These are phyloP conservation scores for Cheiracanthium punctorium DNA, from an alignment of 2,888 invertebrate genomes.

Conservation along the genomic window DNA sequence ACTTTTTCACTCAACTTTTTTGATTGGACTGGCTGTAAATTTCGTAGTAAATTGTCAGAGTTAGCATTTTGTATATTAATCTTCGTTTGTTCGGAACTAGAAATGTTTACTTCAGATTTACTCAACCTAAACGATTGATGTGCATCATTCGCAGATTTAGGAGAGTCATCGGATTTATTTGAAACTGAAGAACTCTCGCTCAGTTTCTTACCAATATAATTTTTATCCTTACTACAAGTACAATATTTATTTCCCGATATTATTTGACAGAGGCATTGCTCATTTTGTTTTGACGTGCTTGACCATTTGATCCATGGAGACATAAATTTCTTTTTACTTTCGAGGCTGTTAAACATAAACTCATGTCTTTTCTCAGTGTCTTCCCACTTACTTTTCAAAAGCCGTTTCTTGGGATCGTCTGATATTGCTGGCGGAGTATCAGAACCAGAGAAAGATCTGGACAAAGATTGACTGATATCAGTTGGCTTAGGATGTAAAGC, in stretches of 20 bases:
- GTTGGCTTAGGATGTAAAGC: slow-evolving; percentile 1
- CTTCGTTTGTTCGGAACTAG: background rate
- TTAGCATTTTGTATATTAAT: background rate
- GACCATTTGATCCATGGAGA: slow-evolving; percentile 18
- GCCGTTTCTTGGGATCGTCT: slow-evolving; percentile 14
- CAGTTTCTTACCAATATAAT: background rate
- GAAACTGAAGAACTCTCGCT: no score
- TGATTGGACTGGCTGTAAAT: background rate
- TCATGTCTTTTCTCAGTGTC: slow-evolving; percentile 45
- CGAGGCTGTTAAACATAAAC: slow-evolving; percentile 60
- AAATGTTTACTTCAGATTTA: slow-evolving; percentile 35
- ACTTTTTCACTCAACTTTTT: background rate
- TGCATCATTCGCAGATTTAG: background rate
- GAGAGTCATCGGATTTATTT: background rate
- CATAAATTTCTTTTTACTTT: slow-evolving; percentile 44
- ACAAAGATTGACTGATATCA: slow-evolving; percentile 37
- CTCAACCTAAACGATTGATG: slow-evolving; percentile 24
- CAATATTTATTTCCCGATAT: slow-evolving; percentile 36
- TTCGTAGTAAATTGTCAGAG: background rate
- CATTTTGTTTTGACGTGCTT: background rate
- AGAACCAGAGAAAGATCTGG: slow-evolving; percentile 22
- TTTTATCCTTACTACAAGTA: background rate
- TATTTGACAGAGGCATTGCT: slow-evolving; percentile 20
- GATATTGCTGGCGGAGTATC: slow-evolving; percentile 19
- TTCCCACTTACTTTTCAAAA: slow-evolving; percentile 45